A percentile compares a stretch with the other conserved stretches of the same genome.
Evolutionary conservation across 2,113 vertebrate genomes (phyloP).

Genomic region (Aleadryas rufinucha): DNA sequence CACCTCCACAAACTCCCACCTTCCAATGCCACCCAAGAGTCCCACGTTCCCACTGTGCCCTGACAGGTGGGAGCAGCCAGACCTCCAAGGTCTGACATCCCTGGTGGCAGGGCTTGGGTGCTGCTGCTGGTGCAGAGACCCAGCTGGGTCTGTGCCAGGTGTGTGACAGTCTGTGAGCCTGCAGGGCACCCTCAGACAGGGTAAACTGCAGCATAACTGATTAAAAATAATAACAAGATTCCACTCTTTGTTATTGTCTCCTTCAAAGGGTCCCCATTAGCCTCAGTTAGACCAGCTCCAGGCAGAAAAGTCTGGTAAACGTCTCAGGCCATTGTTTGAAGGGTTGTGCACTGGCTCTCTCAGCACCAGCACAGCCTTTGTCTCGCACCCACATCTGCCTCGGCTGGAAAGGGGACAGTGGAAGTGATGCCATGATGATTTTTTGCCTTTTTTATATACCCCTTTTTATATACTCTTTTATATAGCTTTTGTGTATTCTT

Average conservation of each 20-base stretch:
- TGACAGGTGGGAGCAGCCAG: not conserved
- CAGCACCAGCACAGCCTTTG: rapidly evolving
- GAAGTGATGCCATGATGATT: too few species aligned
- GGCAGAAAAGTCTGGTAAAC: constrained; percentile 11
- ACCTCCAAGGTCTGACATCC: not conserved
- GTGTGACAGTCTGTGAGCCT: not conserved
- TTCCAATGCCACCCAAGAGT: not conserved
- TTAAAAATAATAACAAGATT: not conserved
- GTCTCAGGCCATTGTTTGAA: not conserved
- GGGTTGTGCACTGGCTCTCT: not conserved
- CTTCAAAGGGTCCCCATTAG: not conserved
- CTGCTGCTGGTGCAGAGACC: not conserved
- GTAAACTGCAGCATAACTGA: constrained; percentile 1
- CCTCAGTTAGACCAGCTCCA: constrained; percentile 28
- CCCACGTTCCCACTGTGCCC: not conserved
- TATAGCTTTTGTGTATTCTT: too few species aligned
- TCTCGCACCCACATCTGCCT: not conserved
- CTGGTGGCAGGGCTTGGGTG: rapidly evolving
- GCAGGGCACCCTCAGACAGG: not conserved
- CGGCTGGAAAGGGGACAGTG: rapidly evolving
- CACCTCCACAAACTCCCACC: not conserved
- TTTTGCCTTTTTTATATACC: too few species aligned
- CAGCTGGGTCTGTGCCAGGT: constrained; percentile 4
- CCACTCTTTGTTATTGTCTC: not conserved
- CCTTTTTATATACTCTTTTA: too few species aligned